Evolutionary conservation across 2,888 invertebrate species (phyloP).

Genomic region (Branchellion lobata): DNA sequence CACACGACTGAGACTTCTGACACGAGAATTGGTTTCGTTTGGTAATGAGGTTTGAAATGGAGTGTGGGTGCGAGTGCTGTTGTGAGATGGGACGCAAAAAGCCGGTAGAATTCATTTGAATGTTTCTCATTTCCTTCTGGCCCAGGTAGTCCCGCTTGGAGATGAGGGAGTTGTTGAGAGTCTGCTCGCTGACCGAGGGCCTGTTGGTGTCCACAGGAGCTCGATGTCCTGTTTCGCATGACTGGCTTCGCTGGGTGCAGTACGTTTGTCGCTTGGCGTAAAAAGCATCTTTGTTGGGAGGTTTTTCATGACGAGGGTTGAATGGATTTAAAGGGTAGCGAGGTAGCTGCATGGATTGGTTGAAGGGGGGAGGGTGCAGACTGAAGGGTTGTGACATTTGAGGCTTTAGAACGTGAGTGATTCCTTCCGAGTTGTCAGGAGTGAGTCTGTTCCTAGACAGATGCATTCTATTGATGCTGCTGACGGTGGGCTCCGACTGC

Average conservation of each 20-base stretch:
- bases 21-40: constrained; percentile 7
- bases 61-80: not conserved
- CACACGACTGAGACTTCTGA: constrained; percentile 40
- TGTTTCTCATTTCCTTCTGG: constrained; percentile 19
- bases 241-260: constrained; percentile 39
- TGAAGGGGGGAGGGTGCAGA: not conserved
- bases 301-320: no score
- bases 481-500: constrained; percentile 48
- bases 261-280: not conserved
- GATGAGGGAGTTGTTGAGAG: not conserved
- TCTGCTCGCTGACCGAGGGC: constrained; percentile 29
- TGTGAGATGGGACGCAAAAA: not conserved
- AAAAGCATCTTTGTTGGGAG: not conserved
- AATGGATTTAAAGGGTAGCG: not conserved
- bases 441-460: constrained; percentile 23
- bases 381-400: not conserved
- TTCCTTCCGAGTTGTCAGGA: not conserved
- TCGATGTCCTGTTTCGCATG: constrained; percentile 26
- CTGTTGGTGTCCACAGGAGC: constrained; percentile 1
- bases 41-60: not conserved
- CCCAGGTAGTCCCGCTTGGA: constrained; percentile 28
- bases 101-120: not conserved
- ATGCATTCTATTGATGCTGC: not conserved
- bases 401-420: not conserved
- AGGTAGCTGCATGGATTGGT: not conserved